Percentiles rank a stretch among this genome's conserved stretches.
Evolutionary conservation across 2,888 invertebrate genomes (phyloP).

Genomic region (Drosophila parthenogenetica): DNA sequence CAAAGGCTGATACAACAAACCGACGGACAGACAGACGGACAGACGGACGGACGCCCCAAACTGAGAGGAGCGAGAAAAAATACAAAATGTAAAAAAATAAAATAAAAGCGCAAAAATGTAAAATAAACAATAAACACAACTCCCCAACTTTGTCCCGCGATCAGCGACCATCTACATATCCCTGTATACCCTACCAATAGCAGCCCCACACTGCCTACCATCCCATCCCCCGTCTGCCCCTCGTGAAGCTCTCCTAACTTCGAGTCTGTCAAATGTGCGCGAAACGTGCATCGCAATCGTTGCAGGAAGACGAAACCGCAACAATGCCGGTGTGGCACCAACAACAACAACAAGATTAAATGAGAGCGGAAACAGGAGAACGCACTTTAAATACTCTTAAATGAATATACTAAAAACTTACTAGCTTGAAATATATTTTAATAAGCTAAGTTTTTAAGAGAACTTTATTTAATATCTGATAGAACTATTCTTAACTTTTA

Average conservation of each 20-base stretch:
- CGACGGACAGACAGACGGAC: conserved; percentile 8
- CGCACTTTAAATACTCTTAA: conserved; percentile 31
- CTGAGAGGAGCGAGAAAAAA: conserved; percentile 3
- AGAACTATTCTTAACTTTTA: too few relatives aligned
- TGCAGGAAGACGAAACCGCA: conserved; percentile 39
- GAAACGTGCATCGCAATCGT: conserved; percentile 26
- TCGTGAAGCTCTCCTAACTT: conserved; percentile 6
- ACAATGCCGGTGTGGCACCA: conserved; percentile 50
- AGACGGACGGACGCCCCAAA: conserved; percentile 9
- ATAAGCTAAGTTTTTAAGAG: too few relatives aligned
- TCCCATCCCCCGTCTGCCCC: background rate
- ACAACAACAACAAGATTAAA: conserved; percentile 13
- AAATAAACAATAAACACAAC: conserved; percentile 73
- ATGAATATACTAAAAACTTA: too few relatives aligned
- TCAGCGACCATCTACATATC: conserved; percentile 39
- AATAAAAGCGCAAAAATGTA: conserved; percentile 71
- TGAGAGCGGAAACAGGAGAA: background rate
- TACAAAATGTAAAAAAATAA: conserved; percentile 33
- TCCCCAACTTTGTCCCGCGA: conserved; percentile 42
- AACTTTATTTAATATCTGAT: too few relatives aligned
- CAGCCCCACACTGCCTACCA: background rate
- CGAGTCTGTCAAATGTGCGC: conserved; percentile 64
- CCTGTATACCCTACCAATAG: background rate
- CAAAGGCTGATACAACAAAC: conserved; percentile 47
- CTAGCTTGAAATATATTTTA: too few relatives aligned